Conservation (phyloP, 1,140 invertebrate genomes). For the Amyelois transitella region DNA sequence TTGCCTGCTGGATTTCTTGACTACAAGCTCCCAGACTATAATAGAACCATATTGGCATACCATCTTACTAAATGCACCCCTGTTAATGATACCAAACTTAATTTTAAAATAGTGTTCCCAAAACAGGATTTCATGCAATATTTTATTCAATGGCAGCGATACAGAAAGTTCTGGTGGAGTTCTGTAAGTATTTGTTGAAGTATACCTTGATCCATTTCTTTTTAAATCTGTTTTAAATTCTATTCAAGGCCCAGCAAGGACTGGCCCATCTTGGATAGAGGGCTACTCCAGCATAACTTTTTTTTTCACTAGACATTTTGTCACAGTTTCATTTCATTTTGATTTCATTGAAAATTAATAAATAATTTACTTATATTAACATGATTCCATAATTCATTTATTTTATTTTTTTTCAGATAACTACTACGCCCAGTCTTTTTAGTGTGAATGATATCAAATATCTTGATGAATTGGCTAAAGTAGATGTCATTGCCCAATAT, state of each 20-base stretch:
- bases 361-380: no score
- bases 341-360: no score
- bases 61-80: constrained; percentile 11
- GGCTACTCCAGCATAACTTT: neutral
- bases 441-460: constrained; percentile 73
- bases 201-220: neutral
- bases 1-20: constrained; percentile 37
- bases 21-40: constrained; percentile 15
- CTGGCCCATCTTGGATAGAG: neutral
- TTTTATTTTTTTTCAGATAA: constrained; percentile 72
- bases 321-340: neutral
- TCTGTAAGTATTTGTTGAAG: constrained; percentile 70
- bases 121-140: constrained; percentile 68
- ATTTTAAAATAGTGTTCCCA: constrained; percentile 36
- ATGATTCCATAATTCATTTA: neutral
- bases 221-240: no score
- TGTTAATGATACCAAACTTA: constrained; percentile 22
- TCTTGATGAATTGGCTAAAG: constrained; percentile 37
- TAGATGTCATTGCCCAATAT: constrained; percentile 75
- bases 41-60: constrained; percentile 18
- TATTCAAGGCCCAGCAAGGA: no score
- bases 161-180: constrained; percentile 88
- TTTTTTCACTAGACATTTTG: no score
- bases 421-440: constrained; percentile 79
- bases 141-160: constrained; percentile 82